Evolutionary conservation across 2,113 vertebrate genomes (phyloP).

Genomic region (Scatophagus argus): DNA sequence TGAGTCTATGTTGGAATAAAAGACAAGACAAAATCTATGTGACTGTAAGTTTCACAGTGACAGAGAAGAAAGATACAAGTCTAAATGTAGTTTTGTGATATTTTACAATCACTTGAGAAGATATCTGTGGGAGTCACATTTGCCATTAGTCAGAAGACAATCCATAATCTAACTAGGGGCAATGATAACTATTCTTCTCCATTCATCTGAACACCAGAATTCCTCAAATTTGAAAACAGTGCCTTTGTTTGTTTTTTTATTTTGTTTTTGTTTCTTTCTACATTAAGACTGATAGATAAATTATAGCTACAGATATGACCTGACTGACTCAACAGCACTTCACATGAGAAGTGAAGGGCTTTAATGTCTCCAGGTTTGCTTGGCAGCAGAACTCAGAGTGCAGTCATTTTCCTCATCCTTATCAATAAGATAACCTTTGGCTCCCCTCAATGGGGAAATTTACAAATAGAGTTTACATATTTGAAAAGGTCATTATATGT

Average conservation of each 20-base stretch:
- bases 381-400: not conserved
- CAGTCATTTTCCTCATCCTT: not conserved
- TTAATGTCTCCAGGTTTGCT: not conserved
- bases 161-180: not conserved
- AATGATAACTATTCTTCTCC: not conserved
- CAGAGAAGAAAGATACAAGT: too few relatives aligned
- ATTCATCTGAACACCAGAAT: too few relatives aligned
- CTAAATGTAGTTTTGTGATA: not conserved
- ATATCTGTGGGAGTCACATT: not conserved
- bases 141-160: too few relatives aligned
- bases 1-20: too few relatives aligned
- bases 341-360: not conserved
- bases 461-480: not conserved
- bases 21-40: too few relatives aligned
- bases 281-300: not conserved
- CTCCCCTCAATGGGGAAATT: too few relatives aligned
- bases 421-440: too few relatives aligned
- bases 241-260: too few relatives aligned
- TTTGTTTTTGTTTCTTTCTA: too few relatives aligned
- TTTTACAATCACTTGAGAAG: not conserved
- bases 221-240: too few relatives aligned
- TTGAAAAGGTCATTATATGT: slow-evolving; percentile 37
- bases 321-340: not conserved
- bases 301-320: not conserved
- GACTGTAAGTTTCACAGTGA: not conserved